Conservation (phyloP, 2,113 vertebrate species). For the Dasyurus viverrinus region DNA sequence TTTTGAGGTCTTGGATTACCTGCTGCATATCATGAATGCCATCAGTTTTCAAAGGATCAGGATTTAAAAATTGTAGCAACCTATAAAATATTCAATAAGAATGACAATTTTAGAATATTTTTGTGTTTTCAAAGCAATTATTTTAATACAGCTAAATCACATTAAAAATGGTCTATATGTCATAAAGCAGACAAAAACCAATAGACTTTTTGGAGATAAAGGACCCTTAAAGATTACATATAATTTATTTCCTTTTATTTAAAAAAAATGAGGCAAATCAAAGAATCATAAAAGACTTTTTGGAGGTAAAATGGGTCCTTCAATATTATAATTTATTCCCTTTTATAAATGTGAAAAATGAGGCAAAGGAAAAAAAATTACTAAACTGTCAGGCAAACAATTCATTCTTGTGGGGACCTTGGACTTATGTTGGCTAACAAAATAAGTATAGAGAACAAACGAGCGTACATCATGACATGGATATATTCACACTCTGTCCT, state of each 20-base stretch:
- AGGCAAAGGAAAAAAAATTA: background rate
- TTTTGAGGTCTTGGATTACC: conserved; percentile 72
- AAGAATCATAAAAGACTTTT: no score
- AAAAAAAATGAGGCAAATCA: background rate
- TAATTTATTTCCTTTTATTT: background rate
- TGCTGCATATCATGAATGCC: conserved; percentile 66
- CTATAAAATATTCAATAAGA: conserved; percentile 75
- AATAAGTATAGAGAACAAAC: background rate
- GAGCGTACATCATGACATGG: background rate
- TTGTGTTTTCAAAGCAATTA: background rate
- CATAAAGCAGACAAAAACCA: background rate
- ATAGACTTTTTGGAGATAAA: background rate
- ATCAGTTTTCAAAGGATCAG: conserved; percentile 67
- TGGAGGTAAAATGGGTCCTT: no score
- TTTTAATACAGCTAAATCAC: conserved; percentile 2
- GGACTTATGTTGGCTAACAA: background rate
- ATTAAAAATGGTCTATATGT: background rate
- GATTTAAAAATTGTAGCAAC: conserved; percentile 81
- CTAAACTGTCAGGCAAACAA: background rate
- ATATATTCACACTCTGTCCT: background rate
- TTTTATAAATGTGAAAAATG: background rate
- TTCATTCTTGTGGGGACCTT: background rate
- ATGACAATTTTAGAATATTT: conserved; percentile 5
- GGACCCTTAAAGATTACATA: background rate
- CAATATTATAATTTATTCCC: no score